A percentile compares a stretch with the other conserved stretches of the same genome.
These are phyloP conservation scores for Eurois occulta DNA, from an alignment of 2,888 invertebrate species.

Conservation along the genomic window DNA sequence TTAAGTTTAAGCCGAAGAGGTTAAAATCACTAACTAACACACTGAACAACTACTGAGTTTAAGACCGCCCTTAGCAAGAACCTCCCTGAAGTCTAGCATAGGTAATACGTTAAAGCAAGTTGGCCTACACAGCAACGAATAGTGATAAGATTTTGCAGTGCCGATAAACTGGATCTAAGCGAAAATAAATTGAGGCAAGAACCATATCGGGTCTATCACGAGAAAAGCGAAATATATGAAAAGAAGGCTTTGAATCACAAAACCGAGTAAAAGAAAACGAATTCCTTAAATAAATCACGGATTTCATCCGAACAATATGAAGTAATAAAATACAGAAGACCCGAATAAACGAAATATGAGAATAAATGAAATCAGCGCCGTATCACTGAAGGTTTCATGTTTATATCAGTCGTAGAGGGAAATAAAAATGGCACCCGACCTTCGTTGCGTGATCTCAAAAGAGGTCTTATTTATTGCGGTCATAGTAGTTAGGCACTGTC, in stretches of 20 bases:
- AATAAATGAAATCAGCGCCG: constrained; percentile 44
- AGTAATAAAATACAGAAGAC: constrained; percentile 28
- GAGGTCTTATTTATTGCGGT: constrained; percentile 41
- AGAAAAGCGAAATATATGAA: not conserved
- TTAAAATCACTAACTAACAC: not conserved
- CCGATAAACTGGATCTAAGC: not conserved
- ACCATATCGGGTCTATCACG: not conserved
- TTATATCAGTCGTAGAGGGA: constrained; percentile 16
- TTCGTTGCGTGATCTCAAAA: constrained; percentile 33
- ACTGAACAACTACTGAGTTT: too few species aligned
- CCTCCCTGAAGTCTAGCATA: not conserved
- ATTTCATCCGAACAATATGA: constrained; percentile 21
- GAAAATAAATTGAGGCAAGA: constrained; percentile 33
- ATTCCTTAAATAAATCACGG: constrained; percentile 7
- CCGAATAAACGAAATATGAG: constrained; percentile 40
- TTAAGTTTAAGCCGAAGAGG: not conserved
- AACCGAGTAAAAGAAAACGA: not conserved
- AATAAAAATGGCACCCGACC: constrained; percentile 34
- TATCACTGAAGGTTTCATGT: constrained; percentile 24
- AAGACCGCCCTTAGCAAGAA: not conserved
- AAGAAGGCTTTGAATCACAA: not conserved
- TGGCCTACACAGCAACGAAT: not conserved
- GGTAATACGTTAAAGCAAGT: not conserved
- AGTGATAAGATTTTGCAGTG: constrained; percentile 9
- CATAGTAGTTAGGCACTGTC: constrained; percentile 3